Conservation (phyloP, 2,888 invertebrate species). For the Drosophila neotestacea region DNA sequence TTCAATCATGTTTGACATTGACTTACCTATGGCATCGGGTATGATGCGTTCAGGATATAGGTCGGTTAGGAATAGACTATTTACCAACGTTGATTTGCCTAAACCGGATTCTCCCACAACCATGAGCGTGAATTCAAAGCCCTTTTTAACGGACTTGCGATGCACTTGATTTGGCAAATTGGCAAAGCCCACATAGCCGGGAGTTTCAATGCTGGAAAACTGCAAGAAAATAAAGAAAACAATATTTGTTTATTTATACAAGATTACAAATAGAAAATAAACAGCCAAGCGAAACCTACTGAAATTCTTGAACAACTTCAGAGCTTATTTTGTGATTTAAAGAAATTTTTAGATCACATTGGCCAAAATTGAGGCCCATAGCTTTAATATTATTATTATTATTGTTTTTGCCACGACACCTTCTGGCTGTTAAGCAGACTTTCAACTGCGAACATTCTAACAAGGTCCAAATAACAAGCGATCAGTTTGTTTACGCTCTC, state of each 20-base stretch:
- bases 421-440: too few species aligned
- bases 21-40: constrained; percentile 93
- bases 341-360: too few species aligned
- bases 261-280: constrained; percentile 11
- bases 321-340: too few species aligned
- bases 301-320: too few species aligned
- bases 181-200: constrained; percentile 92
- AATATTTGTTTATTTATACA: background rate
- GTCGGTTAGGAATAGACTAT: constrained; percentile 97
- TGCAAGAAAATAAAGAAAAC: constrained; percentile 82
- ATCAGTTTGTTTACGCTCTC: constrained; percentile 3
- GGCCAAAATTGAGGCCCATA: too few species aligned
- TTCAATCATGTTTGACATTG: background rate
- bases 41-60: constrained; percentile 96
- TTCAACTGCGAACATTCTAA: too few species aligned
- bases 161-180: constrained; percentile 99
- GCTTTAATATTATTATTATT: too few species aligned
- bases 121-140: constrained; percentile 99
- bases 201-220: constrained; percentile 94
- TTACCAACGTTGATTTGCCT: constrained; percentile 98
- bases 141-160: constrained; percentile 98
- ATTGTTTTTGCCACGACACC: too few species aligned
- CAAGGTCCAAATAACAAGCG: background rate
- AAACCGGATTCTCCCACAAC: constrained; percentile 96
- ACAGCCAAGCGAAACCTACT: background rate